A percentile compares a stretch with the other conserved stretches of the same genome.
phyloP scores from a whole-genome alignment of 2,797 vertebrate genomes.

The Syngnathus rostellatus region DNA sequence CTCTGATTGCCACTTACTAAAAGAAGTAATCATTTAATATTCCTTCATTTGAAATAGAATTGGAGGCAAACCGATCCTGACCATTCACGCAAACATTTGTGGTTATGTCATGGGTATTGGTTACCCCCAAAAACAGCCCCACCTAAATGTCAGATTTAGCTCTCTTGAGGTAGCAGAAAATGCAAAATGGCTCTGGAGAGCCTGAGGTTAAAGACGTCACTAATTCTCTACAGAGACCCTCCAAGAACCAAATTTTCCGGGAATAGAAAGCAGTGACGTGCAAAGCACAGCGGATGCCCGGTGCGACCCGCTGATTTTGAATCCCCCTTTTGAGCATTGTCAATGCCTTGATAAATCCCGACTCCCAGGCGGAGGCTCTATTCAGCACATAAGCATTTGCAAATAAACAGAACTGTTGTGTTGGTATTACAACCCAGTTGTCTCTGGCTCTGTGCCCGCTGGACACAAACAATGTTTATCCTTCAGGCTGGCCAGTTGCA shows the following conservation, averaged over 20 bases:
- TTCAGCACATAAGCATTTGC: conserved; percentile 20
- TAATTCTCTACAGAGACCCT: conserved; percentile 1
- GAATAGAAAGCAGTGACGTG: background rate
- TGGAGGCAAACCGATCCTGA: background rate
- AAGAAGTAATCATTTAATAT: background rate
- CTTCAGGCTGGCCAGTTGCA: conserved; percentile 32
- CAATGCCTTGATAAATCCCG: conserved; percentile 10
- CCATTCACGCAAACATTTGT: no score
- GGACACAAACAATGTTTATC: conserved; percentile 30
- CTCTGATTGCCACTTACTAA: background rate
- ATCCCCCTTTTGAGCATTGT: no score
- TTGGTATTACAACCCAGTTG: conserved; percentile 24
- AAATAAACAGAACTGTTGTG: conserved; percentile 9
- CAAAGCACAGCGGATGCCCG: no score
- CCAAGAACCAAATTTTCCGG: background rate
- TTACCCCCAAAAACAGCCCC: background rate
- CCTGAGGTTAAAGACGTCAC: background rate
- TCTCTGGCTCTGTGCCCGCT: conserved; percentile 22
- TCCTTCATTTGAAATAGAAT: background rate
- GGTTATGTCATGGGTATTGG: background rate
- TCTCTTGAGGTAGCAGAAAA: background rate
- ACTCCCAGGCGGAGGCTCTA: conserved; percentile 22
- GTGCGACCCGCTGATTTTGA: no score
- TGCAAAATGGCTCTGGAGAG: background rate
- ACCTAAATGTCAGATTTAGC: background rate